Conservation (phyloP, 2,888 invertebrate species). For the Auanema sp. region DNA sequence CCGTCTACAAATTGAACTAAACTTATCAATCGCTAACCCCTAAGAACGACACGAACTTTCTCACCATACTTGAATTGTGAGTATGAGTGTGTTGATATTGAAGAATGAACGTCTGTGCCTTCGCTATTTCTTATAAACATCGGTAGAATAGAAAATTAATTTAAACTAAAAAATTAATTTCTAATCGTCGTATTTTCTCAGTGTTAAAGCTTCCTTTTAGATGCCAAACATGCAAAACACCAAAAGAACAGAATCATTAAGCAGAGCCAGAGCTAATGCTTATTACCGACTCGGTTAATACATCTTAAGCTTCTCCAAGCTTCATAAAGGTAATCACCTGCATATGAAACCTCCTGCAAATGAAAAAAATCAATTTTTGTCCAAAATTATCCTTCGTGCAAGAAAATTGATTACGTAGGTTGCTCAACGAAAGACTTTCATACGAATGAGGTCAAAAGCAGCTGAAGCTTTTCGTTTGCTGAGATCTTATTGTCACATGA, state of each 20-base stretch:
- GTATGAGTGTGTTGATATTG: too few relatives aligned
- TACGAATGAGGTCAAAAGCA: not conserved
- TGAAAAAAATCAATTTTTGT: not conserved
- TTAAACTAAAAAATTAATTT: too few relatives aligned
- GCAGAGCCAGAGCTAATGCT: slow-evolving; percentile 46
- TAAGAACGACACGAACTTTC: too few relatives aligned
- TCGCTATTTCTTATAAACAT: not conserved
- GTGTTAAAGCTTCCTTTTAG: slow-evolving; percentile 7
- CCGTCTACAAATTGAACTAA: too few relatives aligned
- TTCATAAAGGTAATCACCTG: not conserved
- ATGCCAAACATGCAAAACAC: slow-evolving; percentile 18
- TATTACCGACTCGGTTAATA: slow-evolving; percentile 48
- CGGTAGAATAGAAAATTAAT: too few relatives aligned
- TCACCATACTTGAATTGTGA: too few relatives aligned
- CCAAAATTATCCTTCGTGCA: not conserved
- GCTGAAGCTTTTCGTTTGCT: not conserved
- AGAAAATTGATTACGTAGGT: not conserved
- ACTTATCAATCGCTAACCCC: too few relatives aligned
- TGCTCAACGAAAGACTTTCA: not conserved
- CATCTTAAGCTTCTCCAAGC: not conserved
- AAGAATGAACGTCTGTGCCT: not conserved
- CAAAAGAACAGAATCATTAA: slow-evolving; percentile 45
- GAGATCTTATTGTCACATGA: too few relatives aligned
- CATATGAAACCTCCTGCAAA: too few relatives aligned
- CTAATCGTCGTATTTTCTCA: too few relatives aligned